Evolutionary conservation across 2,113 vertebrate species (phyloP).

Genomic region (Odontesthes bonariensis): DNA sequence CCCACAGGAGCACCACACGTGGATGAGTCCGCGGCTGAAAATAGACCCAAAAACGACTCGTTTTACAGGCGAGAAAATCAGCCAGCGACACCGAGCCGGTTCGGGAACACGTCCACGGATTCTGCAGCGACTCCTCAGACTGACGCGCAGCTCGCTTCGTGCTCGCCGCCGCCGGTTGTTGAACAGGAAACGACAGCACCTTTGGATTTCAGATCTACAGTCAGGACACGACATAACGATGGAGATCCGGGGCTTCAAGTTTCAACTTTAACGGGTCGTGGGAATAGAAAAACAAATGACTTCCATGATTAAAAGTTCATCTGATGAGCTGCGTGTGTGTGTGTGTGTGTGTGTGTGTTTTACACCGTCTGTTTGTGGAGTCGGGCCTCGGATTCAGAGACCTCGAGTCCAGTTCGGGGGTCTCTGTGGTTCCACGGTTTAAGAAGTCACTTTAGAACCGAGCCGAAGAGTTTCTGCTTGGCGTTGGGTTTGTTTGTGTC

Average conservation of each 20-base stretch:
- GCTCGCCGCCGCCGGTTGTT: no score
- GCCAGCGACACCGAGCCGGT: no score
- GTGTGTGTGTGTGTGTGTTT: constrained; percentile 1
- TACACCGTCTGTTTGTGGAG: constrained; percentile 13
- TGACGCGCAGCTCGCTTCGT: no score
- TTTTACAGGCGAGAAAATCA: not conserved
- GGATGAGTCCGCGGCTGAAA: constrained; percentile 12
- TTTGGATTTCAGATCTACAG: not conserved
- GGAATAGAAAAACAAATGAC: not conserved
- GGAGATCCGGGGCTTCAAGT: constrained; percentile 7
- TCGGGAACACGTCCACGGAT: no score
- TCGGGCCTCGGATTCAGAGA: not conserved
- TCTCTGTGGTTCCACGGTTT: not conserved
- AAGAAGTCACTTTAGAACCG: constrained; percentile 4
- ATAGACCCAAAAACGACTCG: constrained; percentile 1
- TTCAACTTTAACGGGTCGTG: not conserved
- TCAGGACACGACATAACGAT: not conserved
- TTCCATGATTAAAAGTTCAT: not conserved
- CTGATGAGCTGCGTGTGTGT: constrained; percentile 24
- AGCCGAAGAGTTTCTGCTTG: constrained; percentile 11
- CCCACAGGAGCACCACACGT: not conserved
- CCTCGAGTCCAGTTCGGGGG: not conserved
- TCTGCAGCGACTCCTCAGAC: no score
- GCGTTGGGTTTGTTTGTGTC: not conserved
- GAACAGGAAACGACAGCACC: not conserved